A percentile compares a stretch with the other conserved stretches of the same genome.
phyloP scores from a whole-genome alignment of 2,888 invertebrate genomes.

The Meghimatium bilineatum region DNA sequence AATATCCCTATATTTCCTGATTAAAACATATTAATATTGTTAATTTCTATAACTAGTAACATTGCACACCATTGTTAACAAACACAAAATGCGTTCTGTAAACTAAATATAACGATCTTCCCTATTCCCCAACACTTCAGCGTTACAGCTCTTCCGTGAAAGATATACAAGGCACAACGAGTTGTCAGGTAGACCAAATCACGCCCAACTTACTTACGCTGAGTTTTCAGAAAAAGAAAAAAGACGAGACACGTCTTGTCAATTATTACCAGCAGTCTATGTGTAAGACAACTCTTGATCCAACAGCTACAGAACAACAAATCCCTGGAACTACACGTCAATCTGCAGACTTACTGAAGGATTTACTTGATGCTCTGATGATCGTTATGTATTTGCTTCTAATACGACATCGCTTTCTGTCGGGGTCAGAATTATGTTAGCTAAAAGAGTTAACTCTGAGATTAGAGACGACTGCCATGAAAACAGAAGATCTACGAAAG shows the following conservation, averaged over 20 bases:
- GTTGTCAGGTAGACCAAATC: background rate
- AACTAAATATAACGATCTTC: too few species aligned
- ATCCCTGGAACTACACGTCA: slow-evolving; percentile 4
- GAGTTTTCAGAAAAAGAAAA: background rate
- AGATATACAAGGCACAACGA: background rate
- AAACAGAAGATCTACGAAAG: background rate
- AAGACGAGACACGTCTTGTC: background rate
- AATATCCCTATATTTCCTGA: too few species aligned
- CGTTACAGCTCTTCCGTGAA: too few species aligned
- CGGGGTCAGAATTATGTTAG: slow-evolving; percentile 56
- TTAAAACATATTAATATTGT: too few species aligned
- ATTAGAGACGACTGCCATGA: background rate
- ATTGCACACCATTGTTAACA: too few species aligned
- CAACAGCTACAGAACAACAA: background rate
- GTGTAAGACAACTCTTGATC: background rate
- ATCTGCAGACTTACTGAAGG: slow-evolving; percentile 27
- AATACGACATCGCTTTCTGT: slow-evolving; percentile 50
- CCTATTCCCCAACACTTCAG: too few species aligned
- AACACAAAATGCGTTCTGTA: too few species aligned
- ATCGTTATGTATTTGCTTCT: slow-evolving; percentile 56
- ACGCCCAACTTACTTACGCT: background rate
- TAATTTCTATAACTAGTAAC: too few species aligned
- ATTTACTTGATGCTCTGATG: slow-evolving; percentile 43
- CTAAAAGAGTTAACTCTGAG: background rate
- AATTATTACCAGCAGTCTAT: background rate